Evolutionary conservation across 37 sponge, comb jelly and placozoan species (phyloP).

Genomic region (Oscarella lobularis): DNA sequence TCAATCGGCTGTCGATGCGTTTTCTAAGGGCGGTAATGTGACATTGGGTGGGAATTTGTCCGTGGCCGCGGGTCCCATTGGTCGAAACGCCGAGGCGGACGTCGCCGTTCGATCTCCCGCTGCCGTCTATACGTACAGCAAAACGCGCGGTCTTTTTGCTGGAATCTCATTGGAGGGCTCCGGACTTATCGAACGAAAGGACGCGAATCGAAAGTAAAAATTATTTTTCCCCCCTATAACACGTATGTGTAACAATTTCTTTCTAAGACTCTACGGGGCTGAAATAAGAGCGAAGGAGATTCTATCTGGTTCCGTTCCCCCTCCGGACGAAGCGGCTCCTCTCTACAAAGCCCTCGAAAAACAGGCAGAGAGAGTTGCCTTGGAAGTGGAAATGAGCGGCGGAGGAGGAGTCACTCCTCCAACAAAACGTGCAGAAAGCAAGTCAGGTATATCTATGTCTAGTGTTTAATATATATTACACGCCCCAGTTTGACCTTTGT

Average conservation of each 20-base stretch:
- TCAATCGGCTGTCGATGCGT: slow-evolving; percentile 3
- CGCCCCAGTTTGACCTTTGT: no score
- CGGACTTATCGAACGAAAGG: slow-evolving; percentile 4
- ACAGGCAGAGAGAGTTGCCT: no score
- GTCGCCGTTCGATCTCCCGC: slow-evolving; percentile 2
- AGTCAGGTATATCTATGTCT: no score
- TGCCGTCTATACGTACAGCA: slow-evolving; percentile 3
- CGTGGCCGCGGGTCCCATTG: neutral
- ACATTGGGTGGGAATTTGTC: slow-evolving; percentile 5
- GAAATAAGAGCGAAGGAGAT: slow-evolving; percentile 3
- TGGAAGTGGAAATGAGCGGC: no score
- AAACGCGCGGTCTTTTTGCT: neutral
- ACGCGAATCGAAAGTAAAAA: slow-evolving; percentile 4
- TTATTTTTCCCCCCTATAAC: neutral
- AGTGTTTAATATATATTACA: no score
- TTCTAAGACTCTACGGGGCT: neutral
- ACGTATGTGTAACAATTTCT: neutral
- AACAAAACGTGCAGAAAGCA: no score
- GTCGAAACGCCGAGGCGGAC: slow-evolving; percentile 7
- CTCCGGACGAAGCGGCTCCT: slow-evolving; percentile 10
- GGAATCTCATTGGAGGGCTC: slow-evolving; percentile 7
- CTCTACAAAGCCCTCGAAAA: slow-evolving; percentile 5
- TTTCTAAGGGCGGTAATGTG: slow-evolving; percentile 7
- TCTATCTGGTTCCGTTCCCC: neutral
- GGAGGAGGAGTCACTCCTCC: no score